Conservation (phyloP, 1,140 invertebrate genomes). For the Drosophila baimaii region DNA sequence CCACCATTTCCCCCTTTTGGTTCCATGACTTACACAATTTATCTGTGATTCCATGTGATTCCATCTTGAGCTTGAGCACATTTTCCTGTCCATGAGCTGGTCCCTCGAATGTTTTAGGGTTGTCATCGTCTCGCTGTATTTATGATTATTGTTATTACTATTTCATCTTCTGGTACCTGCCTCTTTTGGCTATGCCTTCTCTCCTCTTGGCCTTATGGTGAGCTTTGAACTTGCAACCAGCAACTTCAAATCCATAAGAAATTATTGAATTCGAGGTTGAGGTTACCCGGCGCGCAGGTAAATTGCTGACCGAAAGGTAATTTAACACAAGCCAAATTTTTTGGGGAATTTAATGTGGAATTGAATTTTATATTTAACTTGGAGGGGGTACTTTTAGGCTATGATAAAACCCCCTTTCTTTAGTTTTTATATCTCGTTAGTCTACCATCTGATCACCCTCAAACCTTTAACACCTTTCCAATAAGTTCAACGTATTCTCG, state of each 20-base stretch:
- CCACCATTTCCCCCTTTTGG: constrained; percentile 15
- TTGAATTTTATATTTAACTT: neutral
- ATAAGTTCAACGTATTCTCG: constrained; percentile 2
- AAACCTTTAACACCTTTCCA: constrained; percentile 3
- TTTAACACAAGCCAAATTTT: constrained; percentile 30
- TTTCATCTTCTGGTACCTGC: constrained; percentile 37
- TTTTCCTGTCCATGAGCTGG: constrained; percentile 53
- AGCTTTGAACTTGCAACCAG: constrained; percentile 65
- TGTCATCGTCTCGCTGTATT: constrained; percentile 69
- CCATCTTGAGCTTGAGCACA: constrained; percentile 49
- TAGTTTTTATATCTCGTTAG: neutral
- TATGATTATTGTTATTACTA: constrained; percentile 74
- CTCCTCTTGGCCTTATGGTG: constrained; percentile 20
- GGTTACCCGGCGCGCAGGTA: constrained; percentile 35
- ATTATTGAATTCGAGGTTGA: constrained; percentile 49
- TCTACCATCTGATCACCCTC: no score
- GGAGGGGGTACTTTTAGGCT: neutral
- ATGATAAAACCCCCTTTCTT: neutral
- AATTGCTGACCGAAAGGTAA: constrained; percentile 37
- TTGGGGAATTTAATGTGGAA: neutral
- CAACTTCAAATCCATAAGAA: constrained; percentile 46
- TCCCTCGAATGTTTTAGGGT: constrained; percentile 53
- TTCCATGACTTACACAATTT: constrained; percentile 53
- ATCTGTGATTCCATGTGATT: constrained; percentile 68
- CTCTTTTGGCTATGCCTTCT: neutral